phyloP scores from a whole-genome alignment of 2,888 invertebrate genomes.

The Netelia virgata region DNA sequence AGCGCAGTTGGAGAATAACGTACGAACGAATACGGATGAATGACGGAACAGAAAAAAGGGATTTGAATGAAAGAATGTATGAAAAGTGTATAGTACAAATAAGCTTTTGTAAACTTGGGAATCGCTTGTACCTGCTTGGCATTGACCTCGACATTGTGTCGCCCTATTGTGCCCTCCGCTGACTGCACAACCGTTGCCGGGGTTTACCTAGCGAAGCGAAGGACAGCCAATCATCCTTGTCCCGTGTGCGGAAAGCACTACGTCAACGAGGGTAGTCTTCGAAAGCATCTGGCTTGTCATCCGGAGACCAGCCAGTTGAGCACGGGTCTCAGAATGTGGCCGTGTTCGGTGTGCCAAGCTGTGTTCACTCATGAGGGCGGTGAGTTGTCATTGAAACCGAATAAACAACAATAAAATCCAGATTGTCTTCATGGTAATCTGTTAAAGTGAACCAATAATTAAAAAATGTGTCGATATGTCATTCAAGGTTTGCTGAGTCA shows the following conservation, averaged over 20 bases:
- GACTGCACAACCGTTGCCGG: constrained; percentile 85
- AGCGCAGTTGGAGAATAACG: not conserved
- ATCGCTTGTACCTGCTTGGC: constrained; percentile 84
- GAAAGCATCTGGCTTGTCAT: constrained; percentile 97
- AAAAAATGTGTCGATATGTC: constrained; percentile 7
- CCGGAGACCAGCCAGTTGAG: constrained; percentile 95
- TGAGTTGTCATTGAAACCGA: constrained; percentile 84
- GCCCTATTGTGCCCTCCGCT: constrained; percentile 85
- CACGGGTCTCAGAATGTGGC: constrained; percentile 97
- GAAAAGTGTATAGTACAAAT: constrained; percentile 58
- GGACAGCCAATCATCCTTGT: constrained; percentile 97
- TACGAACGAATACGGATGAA: constrained; percentile 43
- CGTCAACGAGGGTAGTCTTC: constrained; percentile 96
- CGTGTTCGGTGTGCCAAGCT: constrained; percentile 97
- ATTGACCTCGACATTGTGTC: constrained; percentile 85
- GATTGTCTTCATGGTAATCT: no score
- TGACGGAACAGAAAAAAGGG: not conserved
- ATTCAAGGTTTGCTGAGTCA: constrained; percentile 94
- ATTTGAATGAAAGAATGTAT: constrained; percentile 3
- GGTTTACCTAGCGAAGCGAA: constrained; percentile 95
- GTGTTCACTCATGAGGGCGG: constrained; percentile 98
- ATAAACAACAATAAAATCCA: not conserved
- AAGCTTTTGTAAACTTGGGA: constrained; percentile 82
- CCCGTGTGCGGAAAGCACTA: constrained; percentile 98
- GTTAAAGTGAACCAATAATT: not conserved